These are phyloP conservation scores for Zonotrichia albicollis DNA, from an alignment of 2,797 vertebrate species.

Conservation along the genomic window DNA sequence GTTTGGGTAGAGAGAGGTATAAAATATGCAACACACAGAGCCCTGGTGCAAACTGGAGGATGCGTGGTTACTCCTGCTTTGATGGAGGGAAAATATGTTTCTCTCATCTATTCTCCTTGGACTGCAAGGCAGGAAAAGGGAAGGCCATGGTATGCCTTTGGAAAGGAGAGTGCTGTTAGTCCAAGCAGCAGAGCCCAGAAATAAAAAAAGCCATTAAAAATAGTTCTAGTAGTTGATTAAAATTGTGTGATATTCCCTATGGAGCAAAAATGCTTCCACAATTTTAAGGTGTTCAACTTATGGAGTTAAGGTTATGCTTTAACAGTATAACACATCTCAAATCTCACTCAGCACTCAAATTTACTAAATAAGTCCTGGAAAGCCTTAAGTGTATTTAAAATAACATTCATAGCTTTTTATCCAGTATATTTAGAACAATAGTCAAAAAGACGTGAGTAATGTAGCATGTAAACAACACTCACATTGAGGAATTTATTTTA, in stretches of 20 bases:
- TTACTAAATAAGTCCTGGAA: background rate
- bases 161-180: background rate
- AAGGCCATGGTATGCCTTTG: fast-evolving
- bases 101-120: background rate
- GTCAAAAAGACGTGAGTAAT: background rate
- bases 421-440: background rate
- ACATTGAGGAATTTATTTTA: background rate
- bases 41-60: background rate
- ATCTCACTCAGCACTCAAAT: background rate
- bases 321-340: background rate
- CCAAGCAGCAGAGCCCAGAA: background rate
- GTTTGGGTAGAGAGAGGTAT: background rate
- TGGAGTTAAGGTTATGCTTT: background rate
- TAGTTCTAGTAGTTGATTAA: background rate
- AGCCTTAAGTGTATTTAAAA: background rate
- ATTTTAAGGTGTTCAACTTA: background rate
- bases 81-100: background rate
- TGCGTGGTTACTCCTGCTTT: constrained; percentile 11
- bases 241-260: background rate
- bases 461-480: background rate
- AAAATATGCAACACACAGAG: constrained; percentile 2
- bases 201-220: background rate
- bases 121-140: background rate
- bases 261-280: background rate
- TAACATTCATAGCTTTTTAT: background rate